Evolutionary conservation across 2,888 invertebrate genomes (phyloP).

Genomic region (Pedicia rivosa): DNA sequence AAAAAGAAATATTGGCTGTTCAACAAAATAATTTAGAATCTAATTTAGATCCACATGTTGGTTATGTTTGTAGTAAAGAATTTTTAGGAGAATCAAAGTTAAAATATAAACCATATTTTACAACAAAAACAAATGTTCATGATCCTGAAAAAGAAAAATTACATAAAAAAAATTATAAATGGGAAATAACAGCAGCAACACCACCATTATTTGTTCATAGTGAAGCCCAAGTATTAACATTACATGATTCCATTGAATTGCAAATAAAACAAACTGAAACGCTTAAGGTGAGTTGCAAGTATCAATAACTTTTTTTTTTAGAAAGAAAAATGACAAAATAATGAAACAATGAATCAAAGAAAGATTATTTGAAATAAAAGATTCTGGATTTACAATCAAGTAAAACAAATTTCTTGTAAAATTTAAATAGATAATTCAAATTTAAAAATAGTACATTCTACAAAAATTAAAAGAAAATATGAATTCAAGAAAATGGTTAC

Average conservation of each 20-base stretch:
- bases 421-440: too few relatives aligned
- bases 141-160: conserved; percentile 24
- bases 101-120: conserved; percentile 26
- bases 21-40: not conserved
- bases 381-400: too few relatives aligned
- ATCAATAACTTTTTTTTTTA: not conserved
- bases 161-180: conserved; percentile 22
- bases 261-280: conserved; percentile 21
- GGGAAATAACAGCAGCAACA: conserved; percentile 29
- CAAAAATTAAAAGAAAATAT: too few relatives aligned
- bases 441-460: too few relatives aligned
- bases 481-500: too few relatives aligned
- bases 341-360: too few relatives aligned
- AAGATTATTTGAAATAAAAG: too few relatives aligned
- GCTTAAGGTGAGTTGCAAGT: conserved; percentile 18
- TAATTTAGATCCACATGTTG: conserved; percentile 21
- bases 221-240: conserved; percentile 19
- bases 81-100: conserved; percentile 14
- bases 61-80: conserved; percentile 22
- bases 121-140: conserved; percentile 26
- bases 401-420: too few relatives aligned
- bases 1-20: conserved; percentile 3
- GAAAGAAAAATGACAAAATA: not conserved
- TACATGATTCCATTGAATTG: conserved; percentile 25
- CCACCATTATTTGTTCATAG: conserved; percentile 25